Percentiles rank a stretch among this genome's conserved stretches.
Evolutionary conservation across 2,797 vertebrate species (phyloP).

Genomic region (Centroberyx gerrardi): DNA sequence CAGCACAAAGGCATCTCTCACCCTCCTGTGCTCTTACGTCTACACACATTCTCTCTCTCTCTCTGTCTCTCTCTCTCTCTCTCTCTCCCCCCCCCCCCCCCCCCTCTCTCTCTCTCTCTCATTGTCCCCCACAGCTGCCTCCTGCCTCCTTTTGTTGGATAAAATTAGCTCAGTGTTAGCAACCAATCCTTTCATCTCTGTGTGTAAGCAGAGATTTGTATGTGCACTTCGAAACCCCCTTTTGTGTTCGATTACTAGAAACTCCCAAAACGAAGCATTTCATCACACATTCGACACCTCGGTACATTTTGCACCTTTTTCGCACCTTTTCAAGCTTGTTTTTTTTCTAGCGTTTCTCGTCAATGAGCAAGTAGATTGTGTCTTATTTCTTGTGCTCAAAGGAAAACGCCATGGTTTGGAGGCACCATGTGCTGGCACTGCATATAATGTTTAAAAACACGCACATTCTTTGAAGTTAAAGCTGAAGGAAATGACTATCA

Average conservation of each 20-base stretch:
- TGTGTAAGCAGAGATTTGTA: conserved; percentile 16
- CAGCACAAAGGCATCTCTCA: neutral
- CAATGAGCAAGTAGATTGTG: neutral
- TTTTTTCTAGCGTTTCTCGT: neutral
- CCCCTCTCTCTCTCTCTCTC: conserved; percentile 37
- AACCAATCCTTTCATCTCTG: conserved; percentile 56
- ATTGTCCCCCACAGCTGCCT: conserved; percentile 80
- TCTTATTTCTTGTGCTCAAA: too few species aligned
- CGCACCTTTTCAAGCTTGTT: neutral
- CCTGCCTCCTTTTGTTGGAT: conserved; percentile 73
- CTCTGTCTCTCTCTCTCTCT: neutral
- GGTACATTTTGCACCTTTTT: neutral
- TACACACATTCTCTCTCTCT: neutral
- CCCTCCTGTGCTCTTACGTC: neutral
- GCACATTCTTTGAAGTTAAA: conserved; percentile 40
- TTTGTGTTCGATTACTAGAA: conserved; percentile 18
- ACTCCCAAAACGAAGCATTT: neutral
- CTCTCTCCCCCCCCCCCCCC: neutral
- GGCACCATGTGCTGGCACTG: too few species aligned
- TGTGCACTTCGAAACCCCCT: conserved; percentile 18
- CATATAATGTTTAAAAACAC: neutral
- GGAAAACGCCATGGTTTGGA: too few species aligned
- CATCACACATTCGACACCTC: conserved; percentile 1
- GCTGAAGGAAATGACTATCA: conserved; percentile 60
- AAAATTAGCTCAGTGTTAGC: conserved; percentile 71